Percentiles rank a stretch among this genome's conserved stretches.
phyloP scores from a whole-genome alignment of 2,888 invertebrate species.

The Camptogramma bilineatum region DNA sequence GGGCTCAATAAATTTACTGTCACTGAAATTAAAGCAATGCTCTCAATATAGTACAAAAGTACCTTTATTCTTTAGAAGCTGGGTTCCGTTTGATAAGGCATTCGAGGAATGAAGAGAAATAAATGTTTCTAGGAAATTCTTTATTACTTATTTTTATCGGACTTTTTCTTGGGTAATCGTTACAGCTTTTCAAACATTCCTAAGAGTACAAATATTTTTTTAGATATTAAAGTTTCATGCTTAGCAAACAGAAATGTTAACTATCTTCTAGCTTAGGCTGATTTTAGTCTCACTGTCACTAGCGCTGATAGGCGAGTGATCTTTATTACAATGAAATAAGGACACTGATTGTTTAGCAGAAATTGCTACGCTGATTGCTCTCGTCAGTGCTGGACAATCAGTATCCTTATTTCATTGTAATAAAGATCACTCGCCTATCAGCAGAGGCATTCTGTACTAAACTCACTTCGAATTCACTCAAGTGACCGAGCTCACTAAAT shows the following conservation, averaged over 20 bases:
- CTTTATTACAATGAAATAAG: too few relatives aligned
- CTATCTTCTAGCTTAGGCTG: not conserved
- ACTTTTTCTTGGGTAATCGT: slow-evolving; percentile 25
- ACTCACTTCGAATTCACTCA: too few relatives aligned
- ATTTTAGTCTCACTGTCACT: too few relatives aligned
- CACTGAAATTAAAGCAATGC: slow-evolving; percentile 68
- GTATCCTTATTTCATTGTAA: too few relatives aligned
- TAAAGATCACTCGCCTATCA: too few relatives aligned
- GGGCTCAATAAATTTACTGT: slow-evolving; percentile 75
- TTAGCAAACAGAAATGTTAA: not conserved
- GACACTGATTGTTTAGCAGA: too few relatives aligned
- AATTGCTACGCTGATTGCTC: too few relatives aligned
- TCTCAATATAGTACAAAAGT: slow-evolving; percentile 63
- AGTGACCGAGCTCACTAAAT: too few relatives aligned
- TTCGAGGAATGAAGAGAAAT: slow-evolving; percentile 42
- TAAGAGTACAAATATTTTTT: slow-evolving; percentile 6
- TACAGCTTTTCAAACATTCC: slow-evolving; percentile 13
- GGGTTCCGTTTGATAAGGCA: slow-evolving; percentile 50
- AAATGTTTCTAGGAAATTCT: slow-evolving; percentile 37
- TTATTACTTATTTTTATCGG: slow-evolving; percentile 36
- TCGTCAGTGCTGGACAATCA: too few relatives aligned
- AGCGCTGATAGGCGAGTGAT: too few relatives aligned
- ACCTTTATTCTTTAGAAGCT: slow-evolving; percentile 64
- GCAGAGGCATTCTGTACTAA: too few relatives aligned
- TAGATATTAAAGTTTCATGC: not conserved